Conservation (phyloP, 2,113 vertebrate species). For the Stigmatopora argus region DNA sequence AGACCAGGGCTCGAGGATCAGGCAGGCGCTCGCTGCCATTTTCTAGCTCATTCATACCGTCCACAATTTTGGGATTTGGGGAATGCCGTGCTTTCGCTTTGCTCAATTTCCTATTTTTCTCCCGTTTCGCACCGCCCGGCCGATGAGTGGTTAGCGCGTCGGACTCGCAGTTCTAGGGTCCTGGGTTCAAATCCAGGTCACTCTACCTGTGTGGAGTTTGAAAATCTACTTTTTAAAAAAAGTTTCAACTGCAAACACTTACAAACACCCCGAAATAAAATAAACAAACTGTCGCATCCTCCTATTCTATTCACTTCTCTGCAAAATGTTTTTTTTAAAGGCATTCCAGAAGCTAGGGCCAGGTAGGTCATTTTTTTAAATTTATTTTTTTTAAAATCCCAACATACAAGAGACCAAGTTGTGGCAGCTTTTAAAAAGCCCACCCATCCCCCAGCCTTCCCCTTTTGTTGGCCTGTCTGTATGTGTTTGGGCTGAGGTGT, state of each 20-base stretch:
- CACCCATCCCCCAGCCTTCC: conserved; percentile 31
- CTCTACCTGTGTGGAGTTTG: too few relatives aligned
- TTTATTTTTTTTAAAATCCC: conserved; percentile 8
- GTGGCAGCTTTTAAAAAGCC: conserved; percentile 22
- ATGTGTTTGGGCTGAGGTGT: conserved; percentile 34
- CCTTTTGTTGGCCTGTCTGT: conserved; percentile 26
- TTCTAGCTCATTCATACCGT: too few relatives aligned
- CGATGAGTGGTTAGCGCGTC: too few relatives aligned
- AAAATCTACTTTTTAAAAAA: too few relatives aligned
- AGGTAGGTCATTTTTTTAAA: conserved; percentile 10
- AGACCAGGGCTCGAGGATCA: too few relatives aligned
- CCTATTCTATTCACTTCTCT: not conserved
- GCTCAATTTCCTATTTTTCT: too few relatives aligned
- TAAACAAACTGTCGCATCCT: not conserved
- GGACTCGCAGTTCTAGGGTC: too few relatives aligned
- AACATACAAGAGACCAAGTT: conserved; percentile 10
- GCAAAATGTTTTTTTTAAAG: not conserved
- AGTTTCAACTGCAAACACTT: not conserved
- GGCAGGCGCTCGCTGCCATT: too few relatives aligned
- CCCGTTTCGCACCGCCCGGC: too few relatives aligned
- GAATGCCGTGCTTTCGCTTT: too few relatives aligned
- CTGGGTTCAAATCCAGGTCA: too few relatives aligned
- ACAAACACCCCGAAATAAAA: not conserved
- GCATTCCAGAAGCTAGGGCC: not conserved
- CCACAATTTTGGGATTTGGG: too few relatives aligned